phyloP scores from a whole-genome alignment of 1,140 invertebrate species.

The Procambarus clarkii region DNA sequence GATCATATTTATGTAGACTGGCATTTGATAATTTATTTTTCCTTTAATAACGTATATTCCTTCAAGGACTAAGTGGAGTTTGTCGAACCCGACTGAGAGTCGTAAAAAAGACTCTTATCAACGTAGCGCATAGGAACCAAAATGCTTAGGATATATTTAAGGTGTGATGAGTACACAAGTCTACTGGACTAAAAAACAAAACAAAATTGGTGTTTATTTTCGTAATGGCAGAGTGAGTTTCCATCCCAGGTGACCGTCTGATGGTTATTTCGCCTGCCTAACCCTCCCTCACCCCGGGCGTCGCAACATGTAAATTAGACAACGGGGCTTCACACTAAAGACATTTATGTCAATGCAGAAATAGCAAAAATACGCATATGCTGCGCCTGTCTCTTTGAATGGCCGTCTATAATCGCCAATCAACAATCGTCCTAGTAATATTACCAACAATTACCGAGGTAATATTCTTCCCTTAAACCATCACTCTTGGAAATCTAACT shows the following conservation, averaged over 20 bases:
- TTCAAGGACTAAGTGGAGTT: background rate
- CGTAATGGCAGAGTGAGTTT: background rate
- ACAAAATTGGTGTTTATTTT: background rate
- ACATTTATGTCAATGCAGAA: too few relatives aligned
- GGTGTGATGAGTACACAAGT: constrained; percentile 6
- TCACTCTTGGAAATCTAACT: background rate
- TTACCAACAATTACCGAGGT: too few relatives aligned
- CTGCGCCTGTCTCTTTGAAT: too few relatives aligned
- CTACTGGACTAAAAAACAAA: background rate
- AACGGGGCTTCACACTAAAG: too few relatives aligned
- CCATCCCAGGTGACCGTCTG: background rate
- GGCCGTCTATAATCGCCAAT: too few relatives aligned
- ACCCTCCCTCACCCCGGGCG: background rate
- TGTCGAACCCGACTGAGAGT: background rate
- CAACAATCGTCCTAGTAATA: too few relatives aligned
- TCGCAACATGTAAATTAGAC: too few relatives aligned
- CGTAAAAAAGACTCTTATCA: background rate
- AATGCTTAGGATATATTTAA: background rate
- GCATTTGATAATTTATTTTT: constrained; percentile 27
- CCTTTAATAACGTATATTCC: constrained; percentile 32
- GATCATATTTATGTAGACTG: background rate
- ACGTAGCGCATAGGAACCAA: background rate
- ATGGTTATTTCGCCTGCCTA: background rate
- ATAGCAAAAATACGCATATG: too few relatives aligned
- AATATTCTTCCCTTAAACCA: background rate